Percentiles rank a stretch among this genome's conserved stretches.
These are phyloP conservation scores for Limonius californicus DNA, from an alignment of 1,140 invertebrate genomes.

Conservation along the genomic window DNA sequence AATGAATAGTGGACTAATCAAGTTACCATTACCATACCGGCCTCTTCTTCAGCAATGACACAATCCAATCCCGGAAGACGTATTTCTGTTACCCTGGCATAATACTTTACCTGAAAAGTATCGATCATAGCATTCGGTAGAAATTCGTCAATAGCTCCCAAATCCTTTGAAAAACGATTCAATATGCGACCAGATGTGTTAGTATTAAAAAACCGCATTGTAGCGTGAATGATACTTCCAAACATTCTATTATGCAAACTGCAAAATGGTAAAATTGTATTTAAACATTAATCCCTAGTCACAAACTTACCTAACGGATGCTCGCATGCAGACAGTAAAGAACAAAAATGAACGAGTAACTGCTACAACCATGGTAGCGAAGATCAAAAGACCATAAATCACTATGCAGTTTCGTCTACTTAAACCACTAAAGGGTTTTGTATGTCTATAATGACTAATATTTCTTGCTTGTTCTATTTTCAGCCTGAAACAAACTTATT, in stretches of 20 bases:
- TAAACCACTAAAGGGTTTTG: conserved; percentile 1
- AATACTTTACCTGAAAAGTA: conserved; percentile 52
- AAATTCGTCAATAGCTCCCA: conserved; percentile 76
- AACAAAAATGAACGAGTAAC: conserved; percentile 59
- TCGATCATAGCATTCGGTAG: conserved; percentile 70
- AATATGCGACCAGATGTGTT: conserved; percentile 74
- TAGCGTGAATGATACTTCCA: conserved; percentile 47
- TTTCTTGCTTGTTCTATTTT: conserved; percentile 32
- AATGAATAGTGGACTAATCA: no score
- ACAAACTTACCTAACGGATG: conserved; percentile 56
- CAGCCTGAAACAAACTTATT: conserved; percentile 27
- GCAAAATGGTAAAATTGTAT: neutral
- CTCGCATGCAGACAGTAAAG: conserved; percentile 70
- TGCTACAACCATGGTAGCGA: conserved; percentile 40
- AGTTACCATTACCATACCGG: conserved; percentile 19
- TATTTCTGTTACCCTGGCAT: conserved; percentile 84
- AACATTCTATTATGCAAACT: conserved; percentile 82
- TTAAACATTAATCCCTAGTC: neutral
- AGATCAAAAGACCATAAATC: neutral
- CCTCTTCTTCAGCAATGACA: conserved; percentile 73
- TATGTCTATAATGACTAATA: conserved; percentile 13
- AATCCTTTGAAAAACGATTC: conserved; percentile 79
- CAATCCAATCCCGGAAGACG: conserved; percentile 58
- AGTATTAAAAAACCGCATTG: conserved; percentile 76
- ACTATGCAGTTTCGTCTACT: conserved; percentile 11